Evolutionary conservation across 2,888 invertebrate genomes (phyloP), one percentile per base, ranked within the genome.

Genomic region (Drosophila bunnanda): DNA sequence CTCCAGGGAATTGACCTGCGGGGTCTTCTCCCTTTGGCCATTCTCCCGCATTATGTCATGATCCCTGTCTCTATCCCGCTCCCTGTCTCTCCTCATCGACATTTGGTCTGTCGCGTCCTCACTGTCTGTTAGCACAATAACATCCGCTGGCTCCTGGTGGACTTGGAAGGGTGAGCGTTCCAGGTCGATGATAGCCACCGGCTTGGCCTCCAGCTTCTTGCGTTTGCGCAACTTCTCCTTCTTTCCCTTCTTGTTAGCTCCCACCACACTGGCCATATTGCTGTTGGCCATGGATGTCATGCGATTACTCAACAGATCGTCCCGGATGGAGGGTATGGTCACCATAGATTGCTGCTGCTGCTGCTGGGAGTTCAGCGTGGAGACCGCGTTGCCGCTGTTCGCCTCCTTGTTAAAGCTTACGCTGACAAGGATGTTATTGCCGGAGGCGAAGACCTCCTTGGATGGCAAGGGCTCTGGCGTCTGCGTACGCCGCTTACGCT

Each of bases 361-460:
- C 88, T 4, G 92, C 28, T 77, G 58, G 22, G 76, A 25, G 61
- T 78, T n/a, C 30, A 74, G 70, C 15, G 67, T 13, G 6, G 75
- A 32, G 2, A 34, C 52, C 10, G 66, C 58, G 10, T 70, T 46
- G 7, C 28, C 66, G 36, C 55, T 75, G 20, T 70, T 79, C 5
- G 78, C 62, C 78, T 94, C 94, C 82, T 96, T 96, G 91, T 96
- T 96, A 92, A 98, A 98, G 92, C 97, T 97, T 20, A 98, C 97
- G 92, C 97, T 97, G 13, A 98, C 97, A 76, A 98, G 94, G 87
- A 98, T 98, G 91, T 97, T 98, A 92, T 98, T 97, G 4, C 98
- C 98, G 13, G 97, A 97, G 0, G 98, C 97, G 91, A 97, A 98
- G 4, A 98, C 97, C 93, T 97, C 97, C 91, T 98, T 98, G 3